Evolutionary conservation across 2,113 vertebrate species (phyloP), one percentile per base, ranked within the genome.

Genomic region (Bufo bufo): DNA sequence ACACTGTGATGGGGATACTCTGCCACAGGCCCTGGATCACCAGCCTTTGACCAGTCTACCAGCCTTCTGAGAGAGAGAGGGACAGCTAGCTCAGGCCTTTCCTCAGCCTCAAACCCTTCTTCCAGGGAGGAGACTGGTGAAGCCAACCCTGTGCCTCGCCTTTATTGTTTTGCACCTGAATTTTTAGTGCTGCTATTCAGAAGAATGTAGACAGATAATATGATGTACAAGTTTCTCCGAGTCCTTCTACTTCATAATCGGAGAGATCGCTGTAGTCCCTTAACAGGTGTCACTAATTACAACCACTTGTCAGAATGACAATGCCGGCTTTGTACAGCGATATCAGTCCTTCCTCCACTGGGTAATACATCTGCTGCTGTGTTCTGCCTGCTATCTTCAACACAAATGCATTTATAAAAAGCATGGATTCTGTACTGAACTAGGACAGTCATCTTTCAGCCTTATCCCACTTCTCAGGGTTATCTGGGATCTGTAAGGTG

Each of bases 231-330:
- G 63, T 4, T 54, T 84, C n/a, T 33, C 56, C 17, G 13, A 23
- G 16, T 71, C 50, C 49, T 23, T 69, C 63, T 23, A 4, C 47
- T 66, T 83, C 81, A 83, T 84, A 49, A 52, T 84, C n/a, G 20
- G 7, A 23, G 63, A 54, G 82, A 84, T 71, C 20, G 8, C n/a
- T 54, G 63, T 14, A 19, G 82, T 84, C 63, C 63, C 14, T 54
- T 71, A 84, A 84, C 82, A 84, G 17, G 82, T 84, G 82, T 52
- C 61, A 83, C 81, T 83, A 83, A 83, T 65, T 69, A 69, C 45
- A 83, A 50, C 20, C 43, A 81, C 79, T 83, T 83, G 61, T 81
- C 81, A 69, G 69, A 52, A 65, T 83, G 79, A 83, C 19, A 83
- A 71, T 71, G 19, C 71, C 63, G 49, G 59, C 81, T 83, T 83